Conservation (phyloP, 2,888 invertebrate genomes). For the Dendrolimus pini region DNA sequence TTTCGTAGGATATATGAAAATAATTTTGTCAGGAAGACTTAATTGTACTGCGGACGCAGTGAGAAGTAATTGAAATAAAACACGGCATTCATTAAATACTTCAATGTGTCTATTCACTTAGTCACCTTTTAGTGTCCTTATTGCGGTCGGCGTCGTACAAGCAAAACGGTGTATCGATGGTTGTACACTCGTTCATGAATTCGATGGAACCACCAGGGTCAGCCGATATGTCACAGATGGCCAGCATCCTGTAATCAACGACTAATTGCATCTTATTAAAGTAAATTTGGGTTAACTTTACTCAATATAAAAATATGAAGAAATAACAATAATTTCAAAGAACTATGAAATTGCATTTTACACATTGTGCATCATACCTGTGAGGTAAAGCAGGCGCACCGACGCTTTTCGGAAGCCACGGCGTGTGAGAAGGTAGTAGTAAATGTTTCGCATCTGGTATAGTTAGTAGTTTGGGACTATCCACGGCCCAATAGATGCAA, state of each 20-base stretch:
- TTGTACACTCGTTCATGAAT: conserved; percentile 99
- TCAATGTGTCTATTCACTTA: too few species aligned
- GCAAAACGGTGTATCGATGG: conserved; percentile 99
- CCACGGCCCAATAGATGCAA: conserved; percentile 99
- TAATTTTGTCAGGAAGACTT: too few species aligned
- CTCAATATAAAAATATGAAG: too few species aligned
- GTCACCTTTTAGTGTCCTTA: conserved; percentile 92
- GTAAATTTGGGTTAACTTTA: too few species aligned
- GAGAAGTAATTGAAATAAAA: neutral
- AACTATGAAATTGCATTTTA: too few species aligned
- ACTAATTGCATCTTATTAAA: too few species aligned
- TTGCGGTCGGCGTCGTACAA: conserved; percentile 99
- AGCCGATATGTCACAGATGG: conserved; percentile 98
- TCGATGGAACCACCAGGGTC: conserved; percentile 99
- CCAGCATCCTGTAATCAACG: conserved; percentile 81
- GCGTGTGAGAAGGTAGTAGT: conserved; percentile 90
- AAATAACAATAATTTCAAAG: too few species aligned
- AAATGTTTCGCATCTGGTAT: conserved; percentile 98
- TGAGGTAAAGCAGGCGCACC: conserved; percentile 93
- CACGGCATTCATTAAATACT: too few species aligned
- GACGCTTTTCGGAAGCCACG: conserved; percentile 93
- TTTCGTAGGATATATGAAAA: too few species aligned
- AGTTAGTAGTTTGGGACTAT: conserved; percentile 95
- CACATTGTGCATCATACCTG: conserved; percentile 36
- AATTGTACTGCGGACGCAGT: too few species aligned